Conservation (phyloP, 2,113 vertebrate genomes). For the Sphaerodactylus townsendi region DNA sequence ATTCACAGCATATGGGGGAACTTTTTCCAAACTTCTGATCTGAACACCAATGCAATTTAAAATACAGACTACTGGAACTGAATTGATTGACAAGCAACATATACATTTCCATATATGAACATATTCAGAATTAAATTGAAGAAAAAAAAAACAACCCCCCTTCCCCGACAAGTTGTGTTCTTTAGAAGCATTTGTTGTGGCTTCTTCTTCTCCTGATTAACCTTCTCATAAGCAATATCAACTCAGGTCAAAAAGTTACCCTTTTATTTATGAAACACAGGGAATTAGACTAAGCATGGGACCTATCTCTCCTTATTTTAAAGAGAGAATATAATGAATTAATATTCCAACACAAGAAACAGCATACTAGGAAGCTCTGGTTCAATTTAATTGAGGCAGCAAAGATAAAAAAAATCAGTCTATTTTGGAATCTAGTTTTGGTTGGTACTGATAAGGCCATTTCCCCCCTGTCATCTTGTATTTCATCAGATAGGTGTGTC, state of each 20-base stretch:
- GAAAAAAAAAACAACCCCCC: not conserved
- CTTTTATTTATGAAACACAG: not conserved
- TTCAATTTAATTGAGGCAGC: too few relatives aligned
- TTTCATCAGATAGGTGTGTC: too few relatives aligned
- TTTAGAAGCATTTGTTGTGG: not conserved
- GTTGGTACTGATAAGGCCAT: too few relatives aligned
- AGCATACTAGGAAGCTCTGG: too few relatives aligned
- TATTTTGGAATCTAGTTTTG: too few relatives aligned
- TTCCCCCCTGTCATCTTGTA: too few relatives aligned
- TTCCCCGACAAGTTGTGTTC: not conserved
- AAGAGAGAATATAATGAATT: too few relatives aligned
- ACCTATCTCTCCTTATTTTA: too few relatives aligned
- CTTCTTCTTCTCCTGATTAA: not conserved
- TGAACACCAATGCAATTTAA: not conserved
- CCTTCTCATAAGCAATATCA: not conserved
- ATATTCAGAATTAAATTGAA: not conserved
- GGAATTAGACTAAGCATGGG: too few relatives aligned
- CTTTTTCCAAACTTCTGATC: not conserved
- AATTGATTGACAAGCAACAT: not conserved
- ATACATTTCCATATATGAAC: not conserved
- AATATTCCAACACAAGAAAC: too few relatives aligned
- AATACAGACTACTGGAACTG: not conserved
- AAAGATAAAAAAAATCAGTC: too few relatives aligned
- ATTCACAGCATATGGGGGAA: not conserved
- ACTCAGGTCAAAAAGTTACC: not conserved